phyloP scores from a whole-genome alignment of 2,113 vertebrate species.

The Prochilodus magdalenae region DNA sequence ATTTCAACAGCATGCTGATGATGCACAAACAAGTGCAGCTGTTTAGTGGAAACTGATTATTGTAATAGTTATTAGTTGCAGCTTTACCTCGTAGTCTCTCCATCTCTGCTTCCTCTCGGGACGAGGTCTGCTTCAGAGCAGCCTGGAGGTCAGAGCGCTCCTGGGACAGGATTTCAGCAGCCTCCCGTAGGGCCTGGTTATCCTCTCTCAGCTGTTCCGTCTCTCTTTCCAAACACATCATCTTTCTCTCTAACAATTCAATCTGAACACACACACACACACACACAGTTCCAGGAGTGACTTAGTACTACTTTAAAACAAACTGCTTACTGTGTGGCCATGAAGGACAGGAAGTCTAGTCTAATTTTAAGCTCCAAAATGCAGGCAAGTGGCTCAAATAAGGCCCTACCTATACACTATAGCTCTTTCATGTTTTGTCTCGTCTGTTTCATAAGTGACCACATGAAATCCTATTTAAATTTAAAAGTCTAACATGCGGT shows the following conservation, averaged over 20 bases:
- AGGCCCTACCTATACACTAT: too few relatives aligned
- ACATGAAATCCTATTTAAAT: too few relatives aligned
- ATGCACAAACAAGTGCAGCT: background rate
- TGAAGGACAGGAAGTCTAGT: too few relatives aligned
- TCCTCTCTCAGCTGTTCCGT: conserved; percentile 77
- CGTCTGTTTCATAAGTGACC: too few relatives aligned
- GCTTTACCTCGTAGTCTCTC: background rate
- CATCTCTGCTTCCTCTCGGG: conserved; percentile 64
- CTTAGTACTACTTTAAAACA: too few relatives aligned
- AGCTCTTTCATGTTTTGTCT: too few relatives aligned
- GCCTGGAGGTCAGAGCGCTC: conserved; percentile 77
- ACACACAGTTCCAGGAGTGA: too few relatives aligned
- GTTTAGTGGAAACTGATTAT: background rate
- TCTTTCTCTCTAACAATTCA: conserved; percentile 79
- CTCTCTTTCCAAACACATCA: conserved; percentile 79
- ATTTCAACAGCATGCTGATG: too few relatives aligned
- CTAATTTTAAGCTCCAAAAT: too few relatives aligned
- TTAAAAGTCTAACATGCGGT: too few relatives aligned
- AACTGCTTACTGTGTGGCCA: too few relatives aligned
- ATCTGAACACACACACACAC: conserved; percentile 71
- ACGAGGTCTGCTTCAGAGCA: conserved; percentile 72
- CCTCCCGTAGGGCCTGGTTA: conserved; percentile 78
- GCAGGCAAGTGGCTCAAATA: too few relatives aligned
- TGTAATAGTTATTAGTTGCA: background rate
- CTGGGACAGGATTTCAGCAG: conserved; percentile 76